Conservation (phyloP, 2,888 invertebrate genomes). For the Megastigmus dorsalis region DNA sequence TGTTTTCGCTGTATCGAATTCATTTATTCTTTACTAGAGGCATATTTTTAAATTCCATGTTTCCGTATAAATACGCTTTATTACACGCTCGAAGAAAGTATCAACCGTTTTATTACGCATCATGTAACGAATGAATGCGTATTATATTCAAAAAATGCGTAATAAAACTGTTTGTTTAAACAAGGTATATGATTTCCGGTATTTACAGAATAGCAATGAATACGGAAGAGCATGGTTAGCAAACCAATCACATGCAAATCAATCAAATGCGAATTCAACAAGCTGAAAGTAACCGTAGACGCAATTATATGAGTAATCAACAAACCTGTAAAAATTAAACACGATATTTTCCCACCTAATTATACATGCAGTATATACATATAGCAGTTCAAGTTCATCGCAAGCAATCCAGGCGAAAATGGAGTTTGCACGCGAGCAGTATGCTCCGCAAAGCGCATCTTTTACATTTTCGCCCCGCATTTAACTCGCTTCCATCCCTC, state of each 20-base stretch:
- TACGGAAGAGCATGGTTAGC: not conserved
- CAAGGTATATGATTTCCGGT: no score
- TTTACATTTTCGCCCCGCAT: slow-evolving; percentile 24
- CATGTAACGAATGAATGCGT: no score
- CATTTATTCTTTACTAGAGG: no score
- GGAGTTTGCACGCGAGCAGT: slow-evolving; percentile 37
- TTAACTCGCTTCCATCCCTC: not conserved
- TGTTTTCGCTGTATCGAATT: no score
- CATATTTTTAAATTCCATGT: no score
- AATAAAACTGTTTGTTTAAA: not conserved
- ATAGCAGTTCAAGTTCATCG: slow-evolving; percentile 14
- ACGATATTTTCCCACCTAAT: slow-evolving; percentile 37
- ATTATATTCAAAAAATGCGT: not conserved
- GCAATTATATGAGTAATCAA: not conserved
- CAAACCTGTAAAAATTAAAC: slow-evolving; percentile 39
- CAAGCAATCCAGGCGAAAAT: slow-evolving; percentile 23
- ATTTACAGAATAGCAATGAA: no score
- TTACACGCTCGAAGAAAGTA: no score
- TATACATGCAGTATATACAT: no score
- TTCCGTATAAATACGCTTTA: no score
- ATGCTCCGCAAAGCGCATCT: slow-evolving; percentile 16
- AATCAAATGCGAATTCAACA: no score
- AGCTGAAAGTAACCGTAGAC: not conserved
- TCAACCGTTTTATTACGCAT: no score
- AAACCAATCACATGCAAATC: no score